Conservation (phyloP, 2,113 vertebrate genomes). For the Periophthalmus modestus region DNA sequence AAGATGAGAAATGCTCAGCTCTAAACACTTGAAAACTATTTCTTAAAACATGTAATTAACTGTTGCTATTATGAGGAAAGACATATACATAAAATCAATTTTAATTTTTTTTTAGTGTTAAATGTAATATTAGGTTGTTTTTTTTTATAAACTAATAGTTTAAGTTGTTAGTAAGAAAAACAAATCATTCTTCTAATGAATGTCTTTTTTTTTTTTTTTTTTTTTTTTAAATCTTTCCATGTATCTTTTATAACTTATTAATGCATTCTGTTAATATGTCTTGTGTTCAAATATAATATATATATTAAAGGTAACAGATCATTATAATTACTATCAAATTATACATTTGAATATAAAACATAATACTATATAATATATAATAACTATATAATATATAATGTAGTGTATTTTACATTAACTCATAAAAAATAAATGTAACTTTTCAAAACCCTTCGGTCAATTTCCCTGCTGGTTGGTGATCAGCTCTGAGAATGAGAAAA, state of each 20-base stretch:
- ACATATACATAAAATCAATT: not conserved
- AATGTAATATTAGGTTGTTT: not conserved
- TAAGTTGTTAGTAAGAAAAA: not conserved
- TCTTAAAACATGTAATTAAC: not conserved
- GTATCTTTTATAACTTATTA: too few species aligned
- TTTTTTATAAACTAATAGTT: too few species aligned
- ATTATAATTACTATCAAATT: too few species aligned
- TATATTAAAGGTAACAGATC: too few species aligned
- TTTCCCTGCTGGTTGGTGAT: not conserved
- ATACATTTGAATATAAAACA: too few species aligned
- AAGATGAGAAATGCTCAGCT: constrained; percentile 3
- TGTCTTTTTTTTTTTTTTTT: too few species aligned
- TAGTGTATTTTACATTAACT: not conserved
- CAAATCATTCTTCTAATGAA: not conserved
- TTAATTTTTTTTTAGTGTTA: not conserved
- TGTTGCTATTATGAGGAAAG: not conserved
- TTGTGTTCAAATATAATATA: too few species aligned
- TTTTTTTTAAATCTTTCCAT: not conserved
- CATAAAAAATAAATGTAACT: not conserved
- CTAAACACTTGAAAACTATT: not conserved
- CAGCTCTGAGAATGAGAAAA: not conserved
- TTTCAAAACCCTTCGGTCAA: not conserved
- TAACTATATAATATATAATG: too few species aligned
- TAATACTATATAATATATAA: too few species aligned
- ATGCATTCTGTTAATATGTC: too few species aligned